Base-by-base conservation (phyloP, 2,797 vertebrate species). In the Buceros bicornis region DNA sequence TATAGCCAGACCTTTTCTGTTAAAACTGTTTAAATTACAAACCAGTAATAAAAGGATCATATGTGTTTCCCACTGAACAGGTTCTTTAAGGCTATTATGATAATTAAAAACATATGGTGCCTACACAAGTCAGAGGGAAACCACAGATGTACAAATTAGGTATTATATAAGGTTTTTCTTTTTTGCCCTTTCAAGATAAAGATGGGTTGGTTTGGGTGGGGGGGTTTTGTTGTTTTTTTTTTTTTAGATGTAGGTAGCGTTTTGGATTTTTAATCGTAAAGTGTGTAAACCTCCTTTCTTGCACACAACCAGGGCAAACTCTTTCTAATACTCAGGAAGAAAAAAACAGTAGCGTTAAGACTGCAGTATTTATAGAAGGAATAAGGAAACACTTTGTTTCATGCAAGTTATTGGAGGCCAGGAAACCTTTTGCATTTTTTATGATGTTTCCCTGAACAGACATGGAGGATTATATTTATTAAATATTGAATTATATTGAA, bases 101-200 rank as follows among this genome's bases (percentile, higher is more conserved):
- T 99, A 98, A 99, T 99, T 99, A 99, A 99, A 99, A 98, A 98
- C 99, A 99, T 99, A 99, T 98, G 99, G 98, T 97, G 97, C 98
- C 98, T 98, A 96, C 94, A 96, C 97, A 96, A 98, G 98, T 98
- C 97, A 92, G 97, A 98, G 98, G 97, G 97, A 98, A 98, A 98
- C 98, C 96, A 64, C 98, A 99, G 98, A 99, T 99, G 98, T 98
- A 98, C 98, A 98, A 98, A 99, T 99, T 98, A 99, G 98, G 98
- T 98, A 98, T 98, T 98, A 98, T 98, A 98, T 98, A 98, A 98
- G 97, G 97, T 97, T 97, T 98, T 97, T 98, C 94, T 97, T 92
- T 88, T 96, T 87, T 97, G 91, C 95, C 97, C 97, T 98, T 98
- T 98, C 95, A 88, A 97, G 93, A 95, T 88, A 91, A 96, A 97